A percentile compares a stretch with the other conserved stretches of the same genome.
Conservation (phyloP, 2,113 vertebrate genomes). For the Hippoglossus stenolepis region DNA sequence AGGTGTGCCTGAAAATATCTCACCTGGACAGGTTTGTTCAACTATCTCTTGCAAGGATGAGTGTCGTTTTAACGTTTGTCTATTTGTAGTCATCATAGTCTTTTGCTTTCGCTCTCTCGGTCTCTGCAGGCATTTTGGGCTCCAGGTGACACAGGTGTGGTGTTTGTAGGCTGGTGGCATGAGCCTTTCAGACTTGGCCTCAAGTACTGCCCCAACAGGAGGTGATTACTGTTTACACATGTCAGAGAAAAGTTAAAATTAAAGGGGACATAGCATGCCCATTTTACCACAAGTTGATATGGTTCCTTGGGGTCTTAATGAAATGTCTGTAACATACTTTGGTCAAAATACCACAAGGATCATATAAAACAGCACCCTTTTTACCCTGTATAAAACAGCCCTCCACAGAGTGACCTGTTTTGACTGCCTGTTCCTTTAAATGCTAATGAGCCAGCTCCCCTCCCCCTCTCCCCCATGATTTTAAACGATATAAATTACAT, state of each 20-base stretch:
- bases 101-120: neutral
- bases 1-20: slow-evolving; percentile 88
- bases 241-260: neutral
- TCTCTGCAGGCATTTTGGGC: slow-evolving; percentile 93
- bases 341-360: too few species aligned
- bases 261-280: too few species aligned
- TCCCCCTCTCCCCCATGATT: too few species aligned
- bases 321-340: too few species aligned
- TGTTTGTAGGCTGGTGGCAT: slow-evolving; percentile 95
- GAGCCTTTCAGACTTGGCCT: slow-evolving; percentile 92
- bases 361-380: too few species aligned
- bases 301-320: too few species aligned
- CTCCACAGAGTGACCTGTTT: too few species aligned
- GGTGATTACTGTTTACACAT: slow-evolving; percentile 72
- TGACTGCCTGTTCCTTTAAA: too few species aligned
- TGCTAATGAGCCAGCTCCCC: too few species aligned
- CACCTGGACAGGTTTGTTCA: slow-evolving; percentile 90
- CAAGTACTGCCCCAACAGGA: slow-evolving; percentile 89
- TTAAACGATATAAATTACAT: too few species aligned
- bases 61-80: neutral
- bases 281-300: too few species aligned
- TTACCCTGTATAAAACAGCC: too few species aligned
- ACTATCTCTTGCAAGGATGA: slow-evolving; percentile 17
- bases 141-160: slow-evolving; percentile 87
- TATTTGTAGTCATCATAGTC: neutral